phyloP scores from a whole-genome alignment of 2,888 invertebrate genomes.

The Chrysolina oricalcia region DNA sequence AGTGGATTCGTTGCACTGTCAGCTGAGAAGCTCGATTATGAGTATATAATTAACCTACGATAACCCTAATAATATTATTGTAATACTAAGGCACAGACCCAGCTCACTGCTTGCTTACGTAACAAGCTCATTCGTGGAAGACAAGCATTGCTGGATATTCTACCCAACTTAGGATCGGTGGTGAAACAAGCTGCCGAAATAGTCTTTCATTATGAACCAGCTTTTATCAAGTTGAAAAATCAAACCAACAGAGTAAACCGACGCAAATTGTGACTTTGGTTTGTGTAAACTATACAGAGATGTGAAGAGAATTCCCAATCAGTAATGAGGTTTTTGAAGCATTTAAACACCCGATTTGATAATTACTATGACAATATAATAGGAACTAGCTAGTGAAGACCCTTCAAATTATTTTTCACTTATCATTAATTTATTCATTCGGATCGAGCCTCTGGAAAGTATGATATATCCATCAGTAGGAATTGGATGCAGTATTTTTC shows the following conservation, averaged over 20 bases:
- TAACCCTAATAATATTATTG: conserved; percentile 72
- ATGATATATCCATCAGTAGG: too few species aligned
- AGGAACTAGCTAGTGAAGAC: too few species aligned
- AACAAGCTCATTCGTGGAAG: conserved; percentile 71
- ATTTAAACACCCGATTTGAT: too few species aligned
- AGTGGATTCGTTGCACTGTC: conserved; percentile 62
- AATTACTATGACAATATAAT: too few species aligned
- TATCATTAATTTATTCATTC: too few species aligned
- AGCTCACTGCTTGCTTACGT: conserved; percentile 71
- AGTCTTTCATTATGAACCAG: neutral
- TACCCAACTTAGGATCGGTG: conserved; percentile 72
- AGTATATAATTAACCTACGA: conserved; percentile 67
- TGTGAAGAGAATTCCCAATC: too few species aligned
- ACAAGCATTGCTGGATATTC: conserved; percentile 72
- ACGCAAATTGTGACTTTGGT: too few species aligned
- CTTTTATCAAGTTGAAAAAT: conserved; percentile 27
- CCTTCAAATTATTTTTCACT: too few species aligned
- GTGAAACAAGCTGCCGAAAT: conserved; percentile 60
- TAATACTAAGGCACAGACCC: conserved; percentile 73
- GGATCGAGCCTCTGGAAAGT: too few species aligned
- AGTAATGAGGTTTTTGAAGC: too few species aligned
- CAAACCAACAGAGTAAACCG: neutral
- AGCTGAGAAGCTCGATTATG: conserved; percentile 70
- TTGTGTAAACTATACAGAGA: too few species aligned
- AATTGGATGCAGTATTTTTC: too few species aligned